Evolutionary conservation across 2,797 vertebrate species (phyloP), one percentile per base, ranked within the genome.

Genomic region (Siniperca obscura): DNA sequence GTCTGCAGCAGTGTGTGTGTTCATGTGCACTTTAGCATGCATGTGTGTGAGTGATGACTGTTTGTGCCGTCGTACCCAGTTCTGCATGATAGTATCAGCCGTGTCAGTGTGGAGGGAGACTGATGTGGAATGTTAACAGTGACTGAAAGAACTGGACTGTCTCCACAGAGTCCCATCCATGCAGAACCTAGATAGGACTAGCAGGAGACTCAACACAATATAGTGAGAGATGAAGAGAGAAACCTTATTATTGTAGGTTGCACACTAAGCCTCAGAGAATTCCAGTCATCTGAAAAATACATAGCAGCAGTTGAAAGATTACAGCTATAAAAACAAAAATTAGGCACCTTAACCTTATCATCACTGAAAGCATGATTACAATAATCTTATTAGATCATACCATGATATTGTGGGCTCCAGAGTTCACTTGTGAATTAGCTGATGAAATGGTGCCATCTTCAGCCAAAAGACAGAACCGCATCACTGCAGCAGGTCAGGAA

Each of bases 111-210:
- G 70, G 87, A 89, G 77, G 80, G 90, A 87, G 90, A 85, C 86
- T 87, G 82, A 90, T 84, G 86, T 91, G 94, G 91, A 95, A 94
- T 94, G 90, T 92, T 94, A 92, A 89, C 91, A 84, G 74, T 83
- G 90, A 83, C 87, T 83, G 84, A 92, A 94, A 89, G 87, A 91
- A 86, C 87, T 93, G 93, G 87, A 87, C 86, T 85, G 85, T 90
- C 93, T 95, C 91, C 91, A 91, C 80, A 89, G 86, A 88, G 74
- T 85, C 81, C 83, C 87, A 85, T 86, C 81, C 88, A 87, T 90
- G 88, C 93, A 91, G 82, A 93, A 92, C 86, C 17, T 1, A 86
- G 90, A 92, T 83, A 88, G 80, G 56, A 66, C 74, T 57, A 5
- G 69, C 74, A 81, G 79, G 74, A 87, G 86, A 86, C 75, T 84